Base-by-base conservation (phyloP, 2,797 vertebrate species). In the Mycteria americana region DNA sequence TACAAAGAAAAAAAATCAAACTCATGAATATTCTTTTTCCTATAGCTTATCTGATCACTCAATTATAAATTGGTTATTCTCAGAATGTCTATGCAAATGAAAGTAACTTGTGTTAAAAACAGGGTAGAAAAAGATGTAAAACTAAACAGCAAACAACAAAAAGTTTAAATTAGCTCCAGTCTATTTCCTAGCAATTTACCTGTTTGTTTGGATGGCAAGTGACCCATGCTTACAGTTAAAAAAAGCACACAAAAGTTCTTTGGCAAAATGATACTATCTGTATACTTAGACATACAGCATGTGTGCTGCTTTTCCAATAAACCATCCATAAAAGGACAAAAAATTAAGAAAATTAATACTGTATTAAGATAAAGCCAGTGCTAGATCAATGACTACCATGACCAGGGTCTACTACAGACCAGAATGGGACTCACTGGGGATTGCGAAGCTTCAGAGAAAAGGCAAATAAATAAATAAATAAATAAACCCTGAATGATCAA, bases 401-500 rank as follows among this genome's bases (percentile, higher is more conserved):
- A 91, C 24, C 25, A 88, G 41, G 64, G 41, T 82, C 54, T 72
- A 24, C 62, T 39, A 46, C 7, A 95, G 77, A 84, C 17, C 50
- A 67, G 65, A 91, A 93, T 59, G 76, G 59, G 51, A 89, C 46
- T 65, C 56, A 54, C 4, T 79, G 46, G 57, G 63, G 63, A 35
- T 19, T 51, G 65, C 92, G 89, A 96, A 69, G 67, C 48, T 94
- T 96, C 70, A 85, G 89, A 86, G 75, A 94, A 95, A 95, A 85
- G 73, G 87, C 75, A 92, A 95, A 97, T 82, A 96, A 85, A 94
- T 19, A 95, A 97, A 97, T 68, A 95, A 97, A 90, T 50, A 96
- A 93, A 97, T 4, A 96, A 97, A 93, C 89, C 89, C 90, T 96
- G 70, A 96, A 96, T 96, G 91, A 96, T 91, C 78, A 94, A 97